phyloP scores from a whole-genome alignment of 2,888 invertebrate genomes.

The Emesis russula region DNA sequence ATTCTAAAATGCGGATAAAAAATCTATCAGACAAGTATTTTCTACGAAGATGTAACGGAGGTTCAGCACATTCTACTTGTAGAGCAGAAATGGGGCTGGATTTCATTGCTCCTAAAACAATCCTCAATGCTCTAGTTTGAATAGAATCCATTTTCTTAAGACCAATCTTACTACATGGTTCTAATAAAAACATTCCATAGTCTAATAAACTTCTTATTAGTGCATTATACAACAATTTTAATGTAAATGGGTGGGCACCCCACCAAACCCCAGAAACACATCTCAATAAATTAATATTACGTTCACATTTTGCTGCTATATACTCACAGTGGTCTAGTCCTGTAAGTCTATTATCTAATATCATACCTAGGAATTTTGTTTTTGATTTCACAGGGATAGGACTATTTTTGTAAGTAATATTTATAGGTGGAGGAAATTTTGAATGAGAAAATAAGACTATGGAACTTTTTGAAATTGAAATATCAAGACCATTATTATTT shows the following conservation, averaged over 20 bases:
- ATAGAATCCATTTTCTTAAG: conserved; percentile 45
- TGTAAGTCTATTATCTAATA: conserved; percentile 60
- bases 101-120: conserved; percentile 82
- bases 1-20: too few species aligned
- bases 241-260: conserved; percentile 74
- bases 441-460: not conserved
- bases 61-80: conserved; percentile 44
- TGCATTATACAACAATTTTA: conserved; percentile 78
- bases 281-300: conserved; percentile 45
- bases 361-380: conserved; percentile 58
- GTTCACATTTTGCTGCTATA: conserved; percentile 57
- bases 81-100: conserved; percentile 84
- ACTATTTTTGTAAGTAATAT: not conserved
- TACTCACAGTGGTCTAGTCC: conserved; percentile 51
- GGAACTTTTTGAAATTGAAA: not conserved
- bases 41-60: conserved; percentile 21
- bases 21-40: conserved; percentile 15
- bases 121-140: conserved; percentile 79
- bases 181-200: conserved; percentile 76
- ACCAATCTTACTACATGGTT: conserved; percentile 67
- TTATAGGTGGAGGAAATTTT: not conserved
- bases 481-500: not conserved
- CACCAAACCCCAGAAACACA: conserved; percentile 74
- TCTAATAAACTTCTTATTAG: conserved; percentile 80
- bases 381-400: conserved; percentile 1